Percentiles rank a stretch among this genome's conserved stretches.
Evolutionary conservation across 2,797 vertebrate species (phyloP).

Genomic region (Dryobates pubescens): DNA sequence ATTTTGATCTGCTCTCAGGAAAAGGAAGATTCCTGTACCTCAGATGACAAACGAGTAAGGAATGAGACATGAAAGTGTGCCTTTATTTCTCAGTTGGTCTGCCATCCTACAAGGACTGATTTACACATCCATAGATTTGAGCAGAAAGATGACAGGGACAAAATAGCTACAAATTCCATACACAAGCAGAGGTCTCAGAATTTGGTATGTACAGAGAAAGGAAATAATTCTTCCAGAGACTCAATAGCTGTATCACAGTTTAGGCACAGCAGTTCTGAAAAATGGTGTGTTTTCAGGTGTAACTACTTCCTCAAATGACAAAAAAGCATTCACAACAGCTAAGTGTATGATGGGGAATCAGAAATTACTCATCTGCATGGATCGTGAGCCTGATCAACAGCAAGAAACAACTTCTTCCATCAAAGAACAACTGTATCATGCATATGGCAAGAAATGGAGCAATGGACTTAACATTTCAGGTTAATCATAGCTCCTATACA

Average conservation of each 20-base stretch:
- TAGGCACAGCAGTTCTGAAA: background rate
- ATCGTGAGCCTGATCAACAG: background rate
- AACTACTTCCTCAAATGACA: background rate
- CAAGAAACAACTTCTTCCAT: background rate
- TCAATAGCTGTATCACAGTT: background rate
- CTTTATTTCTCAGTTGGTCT: background rate
- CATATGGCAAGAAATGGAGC: background rate
- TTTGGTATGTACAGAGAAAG: background rate
- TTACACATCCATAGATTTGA: background rate
- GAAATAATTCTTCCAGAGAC: background rate
- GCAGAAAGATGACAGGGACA: background rate
- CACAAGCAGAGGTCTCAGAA: background rate
- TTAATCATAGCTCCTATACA: background rate
- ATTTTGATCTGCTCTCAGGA: background rate
- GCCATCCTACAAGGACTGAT: background rate
- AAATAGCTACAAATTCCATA: background rate
- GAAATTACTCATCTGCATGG: background rate
- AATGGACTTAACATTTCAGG: background rate
- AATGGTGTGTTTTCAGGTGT: background rate
- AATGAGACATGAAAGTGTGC: background rate
- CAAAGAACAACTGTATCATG: background rate
- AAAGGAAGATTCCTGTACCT: background rate
- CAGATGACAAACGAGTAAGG: background rate
- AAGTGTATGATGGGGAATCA: background rate
- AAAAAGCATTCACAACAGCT: background rate